These are phyloP conservation scores for Megalops atlanticus DNA, from an alignment of 2,113 vertebrate genomes.

Conservation along the genomic window DNA sequence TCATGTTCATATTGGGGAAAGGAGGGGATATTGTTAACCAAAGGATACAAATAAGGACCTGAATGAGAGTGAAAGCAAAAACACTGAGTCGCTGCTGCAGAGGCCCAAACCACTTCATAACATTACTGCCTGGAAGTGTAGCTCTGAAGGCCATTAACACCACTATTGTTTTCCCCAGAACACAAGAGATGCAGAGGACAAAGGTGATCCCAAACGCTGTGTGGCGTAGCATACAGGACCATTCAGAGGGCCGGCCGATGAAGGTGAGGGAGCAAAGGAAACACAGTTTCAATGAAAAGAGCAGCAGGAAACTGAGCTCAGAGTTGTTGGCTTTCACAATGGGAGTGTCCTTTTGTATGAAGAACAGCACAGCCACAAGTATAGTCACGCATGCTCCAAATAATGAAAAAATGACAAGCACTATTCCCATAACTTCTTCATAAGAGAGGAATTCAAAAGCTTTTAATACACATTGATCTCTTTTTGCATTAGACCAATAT, in stretches of 20 bases:
- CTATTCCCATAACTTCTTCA: constrained; percentile 6
- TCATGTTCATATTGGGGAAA: constrained; percentile 62
- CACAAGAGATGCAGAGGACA: not conserved
- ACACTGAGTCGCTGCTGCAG: constrained; percentile 64
- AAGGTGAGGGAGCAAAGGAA: not conserved
- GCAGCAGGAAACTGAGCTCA: not conserved
- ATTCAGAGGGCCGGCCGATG: not conserved
- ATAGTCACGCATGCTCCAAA: constrained; percentile 15
- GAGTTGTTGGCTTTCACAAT: not conserved
- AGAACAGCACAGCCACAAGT: constrained; percentile 5
- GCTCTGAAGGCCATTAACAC: not conserved
- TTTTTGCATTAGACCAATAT: constrained; percentile 27
- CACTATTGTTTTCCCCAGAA: not conserved
- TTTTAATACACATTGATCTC: constrained; percentile 14
- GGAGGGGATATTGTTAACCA: constrained; percentile 68
- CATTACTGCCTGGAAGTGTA: not conserved
- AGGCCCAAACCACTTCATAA: not conserved
- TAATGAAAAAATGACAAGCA: not conserved
- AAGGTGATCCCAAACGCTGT: not conserved
- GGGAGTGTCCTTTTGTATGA: not conserved
- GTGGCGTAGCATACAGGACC: not conserved
- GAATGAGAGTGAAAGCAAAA: constrained; percentile 62
- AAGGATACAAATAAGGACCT: constrained; percentile 64
- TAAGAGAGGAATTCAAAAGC: constrained; percentile 27
- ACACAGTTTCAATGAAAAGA: constrained; percentile 3